Conservation (phyloP, 1,140 invertebrate species). For the Phymorhynchus buccinoides region DNA sequence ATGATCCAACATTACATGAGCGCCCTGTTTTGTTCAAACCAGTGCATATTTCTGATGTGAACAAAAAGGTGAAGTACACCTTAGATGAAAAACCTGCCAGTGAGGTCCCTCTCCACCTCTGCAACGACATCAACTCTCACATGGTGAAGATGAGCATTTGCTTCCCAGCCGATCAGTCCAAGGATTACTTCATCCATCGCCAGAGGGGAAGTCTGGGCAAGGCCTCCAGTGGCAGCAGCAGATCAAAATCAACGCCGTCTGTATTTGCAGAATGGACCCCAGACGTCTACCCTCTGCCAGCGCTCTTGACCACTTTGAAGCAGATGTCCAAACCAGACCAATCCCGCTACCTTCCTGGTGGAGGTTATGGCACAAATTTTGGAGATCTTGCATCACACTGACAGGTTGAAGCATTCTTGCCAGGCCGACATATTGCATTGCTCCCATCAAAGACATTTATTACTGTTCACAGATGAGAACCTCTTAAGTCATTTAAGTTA, state of each 20-base stretch:
- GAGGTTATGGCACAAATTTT: slow-evolving; percentile 51
- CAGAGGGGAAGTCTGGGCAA: slow-evolving; percentile 27
- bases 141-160: slow-evolving; percentile 60
- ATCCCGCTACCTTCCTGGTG: slow-evolving; percentile 57
- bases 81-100: slow-evolving; percentile 53
- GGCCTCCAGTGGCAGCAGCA: background rate
- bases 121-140: slow-evolving; percentile 63
- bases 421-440: too few species aligned
- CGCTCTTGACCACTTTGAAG: slow-evolving; percentile 55
- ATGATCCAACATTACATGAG: slow-evolving; percentile 54
- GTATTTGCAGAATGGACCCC: slow-evolving; percentile 45
- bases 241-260: slow-evolving; percentile 27
- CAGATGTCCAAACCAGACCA: slow-evolving; percentile 52
- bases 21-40: slow-evolving; percentile 68
- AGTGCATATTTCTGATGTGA: slow-evolving; percentile 66
- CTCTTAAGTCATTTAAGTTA: too few species aligned
- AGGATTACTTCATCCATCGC: slow-evolving; percentile 26
- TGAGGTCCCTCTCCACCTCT: slow-evolving; percentile 64
- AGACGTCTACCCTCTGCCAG: slow-evolving; percentile 51
- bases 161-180: slow-evolving; percentile 20
- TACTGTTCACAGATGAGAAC: too few species aligned
- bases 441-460: too few species aligned
- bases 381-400: slow-evolving; percentile 15
- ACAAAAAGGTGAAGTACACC: slow-evolving; percentile 64
- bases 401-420: background rate